Base-by-base conservation (phyloP, 2,113 vertebrate species). In the Mus pahari region DNA sequence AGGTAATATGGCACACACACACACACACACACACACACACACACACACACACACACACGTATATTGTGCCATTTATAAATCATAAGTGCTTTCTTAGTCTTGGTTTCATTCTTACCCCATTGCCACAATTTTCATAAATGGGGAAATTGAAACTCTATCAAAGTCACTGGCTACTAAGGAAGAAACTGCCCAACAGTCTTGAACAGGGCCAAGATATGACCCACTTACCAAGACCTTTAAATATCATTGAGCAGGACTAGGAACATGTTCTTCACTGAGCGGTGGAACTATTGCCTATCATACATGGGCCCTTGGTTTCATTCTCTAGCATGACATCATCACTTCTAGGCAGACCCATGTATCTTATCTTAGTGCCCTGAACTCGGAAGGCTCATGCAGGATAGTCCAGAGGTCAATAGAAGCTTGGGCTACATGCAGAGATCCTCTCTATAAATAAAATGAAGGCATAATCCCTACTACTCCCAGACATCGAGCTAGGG, bases 1-100 rank as follows among this genome's bases (percentile, higher is more conserved):
- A 86, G 55, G n/a, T n/a, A 28, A 86, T 48, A 3, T 48, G 31
- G 75, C 0, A 5, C 0, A 1, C 1, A 0, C 0, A 0, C 1
- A 8, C 26, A 16, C 1, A 13, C 12, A 58, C 0, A 3, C 8
- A 11, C 19, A 4, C 1, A 50, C 42, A 16, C 19, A 11, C 8
- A 73, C 71, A 39, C n/a, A 42, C 74, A 45, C 24, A 77, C 74
- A 75, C 39, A 28, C 42, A 28, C 22, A n/a, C 33, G 36, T 2
- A 68, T 0, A 17, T 5, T 20, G 4, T 8, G 31, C 1, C 33
- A 36, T 22, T 91, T 68, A 58, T 66, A 33, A 75, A n/a, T 66
- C 77, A 81, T 13, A 55, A 58, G 89, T 9, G 7, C 12, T 68
- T 50, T 75, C 45, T 75, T 20, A 75, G 36, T 4, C 42, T 83